Evolutionary conservation across 2,888 invertebrate genomes (phyloP), one percentile per base, ranked within the genome.

Genomic region (Abscondita cerata): DNA sequence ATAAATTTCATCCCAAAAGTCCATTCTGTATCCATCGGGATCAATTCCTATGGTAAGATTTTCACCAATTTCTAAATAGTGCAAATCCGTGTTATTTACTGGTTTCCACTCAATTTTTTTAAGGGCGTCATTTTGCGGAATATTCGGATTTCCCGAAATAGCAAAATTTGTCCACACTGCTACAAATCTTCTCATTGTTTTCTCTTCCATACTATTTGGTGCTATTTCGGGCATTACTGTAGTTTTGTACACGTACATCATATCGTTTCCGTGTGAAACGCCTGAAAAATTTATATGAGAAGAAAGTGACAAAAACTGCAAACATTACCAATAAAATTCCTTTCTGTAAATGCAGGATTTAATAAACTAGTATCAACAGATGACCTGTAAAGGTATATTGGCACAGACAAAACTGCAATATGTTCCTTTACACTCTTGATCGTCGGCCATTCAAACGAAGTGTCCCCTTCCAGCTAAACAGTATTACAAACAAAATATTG

Each of bases 401-500:
- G 77, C 20, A 57, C 31, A 11, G 59, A 59, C 15, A 72, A 71
- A 0, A 70, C 73, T 54, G 68, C 65, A 5, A 68, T 40, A 46
- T 75, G 76, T 6, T 67, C 53, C 58, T 59, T 68, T 1, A 74
- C 68, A 9, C 73, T 61, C 2, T 66, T 68, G 5, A 70, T 59
- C 6, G 76, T 68, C 19, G 71, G 70, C 34, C 69, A 51, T 20
- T 72, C 62, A 52, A 80, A 80, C 20, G 73, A 71, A 6, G 69
- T 69, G 55, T 80, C 80, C 4, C 76, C 72, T 62, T 76, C 73
- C 16, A 79, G 59, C 79, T 79, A 67, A 41, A 76, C 76, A 25
- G 61, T 63, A 9, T n/a, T 1, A 9, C 1, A 41, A 15, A 15
- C 13, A 16, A 13, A n/a, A n/a, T n/a, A n/a, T 12, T 8, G 11